A percentile compares a stretch with the other conserved stretches of the same genome.
These are phyloP conservation scores for Ichneumoninae sp. DNA, from an alignment of 2,888 invertebrate species.

Conservation along the genomic window DNA sequence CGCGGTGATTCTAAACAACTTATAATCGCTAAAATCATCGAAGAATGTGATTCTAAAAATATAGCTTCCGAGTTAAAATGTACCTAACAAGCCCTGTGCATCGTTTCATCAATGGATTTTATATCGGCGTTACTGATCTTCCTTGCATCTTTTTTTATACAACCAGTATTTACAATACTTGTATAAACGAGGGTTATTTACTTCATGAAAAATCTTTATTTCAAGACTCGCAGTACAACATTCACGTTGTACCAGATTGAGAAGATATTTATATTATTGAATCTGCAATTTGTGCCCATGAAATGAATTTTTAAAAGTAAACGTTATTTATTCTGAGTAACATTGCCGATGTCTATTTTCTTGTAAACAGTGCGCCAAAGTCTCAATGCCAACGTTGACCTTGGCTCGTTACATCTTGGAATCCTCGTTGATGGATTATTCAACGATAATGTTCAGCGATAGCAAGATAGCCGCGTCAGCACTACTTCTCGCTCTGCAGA, in stretches of 20 bases:
- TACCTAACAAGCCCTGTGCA: too few relatives aligned
- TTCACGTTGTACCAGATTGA: neutral
- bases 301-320: neutral
- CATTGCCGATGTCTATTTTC: constrained; percentile 8
- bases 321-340: neutral
- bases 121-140: neutral
- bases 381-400: constrained; percentile 96
- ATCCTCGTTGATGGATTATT: constrained; percentile 96
- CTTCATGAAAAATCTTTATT: neutral
- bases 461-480: constrained; percentile 96
- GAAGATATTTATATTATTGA: neutral
- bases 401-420: constrained; percentile 97
- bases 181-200: too few relatives aligned
- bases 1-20: neutral
- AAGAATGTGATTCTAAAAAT: neutral
- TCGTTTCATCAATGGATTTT: too few relatives aligned
- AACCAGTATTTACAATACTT: too few relatives aligned
- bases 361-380: constrained; percentile 89
- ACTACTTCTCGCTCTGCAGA: constrained; percentile 93
- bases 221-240: constrained; percentile 2
- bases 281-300: neutral
- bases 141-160: neutral
- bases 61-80: too few relatives aligned
- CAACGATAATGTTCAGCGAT: constrained; percentile 91
- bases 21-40: neutral